Evolutionary conservation across 2,888 invertebrate genomes (phyloP).

Genomic region (Eutolmus rufibarbis): DNA sequence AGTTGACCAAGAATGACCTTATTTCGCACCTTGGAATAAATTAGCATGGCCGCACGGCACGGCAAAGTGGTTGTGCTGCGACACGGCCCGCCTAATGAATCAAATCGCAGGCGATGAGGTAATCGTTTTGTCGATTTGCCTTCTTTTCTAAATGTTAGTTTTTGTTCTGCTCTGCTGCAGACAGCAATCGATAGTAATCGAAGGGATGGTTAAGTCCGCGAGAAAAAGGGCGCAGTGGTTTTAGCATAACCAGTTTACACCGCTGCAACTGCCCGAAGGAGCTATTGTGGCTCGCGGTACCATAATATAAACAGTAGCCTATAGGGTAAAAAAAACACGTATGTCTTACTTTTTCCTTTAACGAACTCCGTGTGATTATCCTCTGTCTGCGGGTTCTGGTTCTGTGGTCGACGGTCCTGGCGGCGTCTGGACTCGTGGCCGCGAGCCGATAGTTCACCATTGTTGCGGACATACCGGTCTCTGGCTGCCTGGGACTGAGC

Average conservation of each 20-base stretch:
- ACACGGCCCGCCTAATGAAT: neutral
- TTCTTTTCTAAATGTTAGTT: neutral
- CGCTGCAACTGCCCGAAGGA: neutral
- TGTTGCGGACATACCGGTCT: constrained; percentile 53
- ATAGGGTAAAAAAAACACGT: neutral
- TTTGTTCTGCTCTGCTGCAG: neutral
- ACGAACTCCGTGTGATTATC: constrained; percentile 71
- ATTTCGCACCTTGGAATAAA: neutral
- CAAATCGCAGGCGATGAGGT: neutral
- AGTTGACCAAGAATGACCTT: neutral
- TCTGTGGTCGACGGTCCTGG: constrained; percentile 56
- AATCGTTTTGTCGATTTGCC: neutral
- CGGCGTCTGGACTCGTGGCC: constrained; percentile 13
- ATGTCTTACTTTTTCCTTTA: constrained; percentile 79
- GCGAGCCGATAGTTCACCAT: neutral
- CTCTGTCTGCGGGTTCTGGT: constrained; percentile 56
- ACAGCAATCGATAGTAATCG: neutral
- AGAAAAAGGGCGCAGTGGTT: neutral
- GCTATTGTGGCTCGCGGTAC: neutral
- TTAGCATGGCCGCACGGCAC: neutral
- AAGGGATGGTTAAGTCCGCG: neutral
- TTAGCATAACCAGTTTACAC: constrained; percentile 5
- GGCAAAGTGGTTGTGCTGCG: neutral
- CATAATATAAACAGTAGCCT: neutral
- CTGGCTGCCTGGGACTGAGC: constrained; percentile 51